Evolutionary conservation across 2,888 invertebrate species (phyloP).

Genomic region (Stenurella melanura): DNA sequence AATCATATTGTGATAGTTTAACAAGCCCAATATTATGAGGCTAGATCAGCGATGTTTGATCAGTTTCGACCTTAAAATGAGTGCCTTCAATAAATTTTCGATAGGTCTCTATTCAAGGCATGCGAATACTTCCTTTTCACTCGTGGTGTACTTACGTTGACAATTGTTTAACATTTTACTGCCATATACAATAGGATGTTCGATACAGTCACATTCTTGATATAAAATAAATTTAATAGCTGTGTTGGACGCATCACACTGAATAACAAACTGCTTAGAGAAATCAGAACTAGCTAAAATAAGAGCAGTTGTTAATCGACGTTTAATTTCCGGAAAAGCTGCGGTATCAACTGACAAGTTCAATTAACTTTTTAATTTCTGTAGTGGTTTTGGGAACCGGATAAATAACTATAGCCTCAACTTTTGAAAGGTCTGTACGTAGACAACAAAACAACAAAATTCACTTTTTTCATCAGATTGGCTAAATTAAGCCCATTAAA

Average conservation of each 20-base stretch:
- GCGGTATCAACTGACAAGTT: background rate
- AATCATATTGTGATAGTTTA: too few relatives aligned
- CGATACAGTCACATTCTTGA: background rate
- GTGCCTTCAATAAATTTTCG: too few relatives aligned
- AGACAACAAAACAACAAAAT: background rate
- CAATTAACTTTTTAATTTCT: background rate
- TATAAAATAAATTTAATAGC: background rate
- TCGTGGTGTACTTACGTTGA: background rate
- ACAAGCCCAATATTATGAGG: too few relatives aligned
- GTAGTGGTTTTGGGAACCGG: background rate
- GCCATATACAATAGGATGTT: background rate
- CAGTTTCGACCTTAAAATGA: background rate
- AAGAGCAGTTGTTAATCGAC: background rate
- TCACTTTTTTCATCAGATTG: background rate
- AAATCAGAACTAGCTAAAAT: background rate
- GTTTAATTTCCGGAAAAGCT: background rate
- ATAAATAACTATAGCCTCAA: background rate
- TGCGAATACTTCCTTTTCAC: too few relatives aligned
- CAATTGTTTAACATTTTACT: background rate
- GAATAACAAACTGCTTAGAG: background rate
- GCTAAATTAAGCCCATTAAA: background rate
- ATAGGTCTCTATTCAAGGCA: too few relatives aligned
- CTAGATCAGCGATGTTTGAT: too few relatives aligned
- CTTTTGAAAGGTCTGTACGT: background rate
- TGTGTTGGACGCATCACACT: background rate